Evolutionary conservation across 2,888 invertebrate genomes (phyloP).

Genomic region (Leptura quadrifasciata): DNA sequence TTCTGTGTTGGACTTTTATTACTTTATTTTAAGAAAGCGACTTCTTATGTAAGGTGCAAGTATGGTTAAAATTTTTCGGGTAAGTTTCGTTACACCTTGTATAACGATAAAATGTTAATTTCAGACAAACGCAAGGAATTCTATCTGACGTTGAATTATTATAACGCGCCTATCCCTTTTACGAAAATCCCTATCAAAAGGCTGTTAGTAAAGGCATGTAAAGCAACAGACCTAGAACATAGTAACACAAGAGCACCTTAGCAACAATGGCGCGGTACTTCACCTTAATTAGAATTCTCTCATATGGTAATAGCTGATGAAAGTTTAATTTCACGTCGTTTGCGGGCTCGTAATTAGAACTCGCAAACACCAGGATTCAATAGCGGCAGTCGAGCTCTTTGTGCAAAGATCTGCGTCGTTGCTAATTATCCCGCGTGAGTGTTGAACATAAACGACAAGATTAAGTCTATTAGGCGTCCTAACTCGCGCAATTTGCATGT

Average conservation of each 20-base stretch:
- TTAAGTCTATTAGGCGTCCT: slow-evolving; percentile 74
- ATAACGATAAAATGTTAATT: too few relatives aligned
- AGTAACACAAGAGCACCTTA: slow-evolving; percentile 40
- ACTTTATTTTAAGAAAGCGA: too few relatives aligned
- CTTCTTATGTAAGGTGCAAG: too few relatives aligned
- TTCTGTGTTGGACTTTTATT: too few relatives aligned
- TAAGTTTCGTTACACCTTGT: too few relatives aligned
- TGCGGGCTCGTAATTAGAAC: slow-evolving; percentile 74
- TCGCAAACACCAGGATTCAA: slow-evolving; percentile 72
- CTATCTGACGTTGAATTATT: neutral
- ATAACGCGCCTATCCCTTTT: neutral
- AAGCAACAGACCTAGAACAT: slow-evolving; percentile 28
- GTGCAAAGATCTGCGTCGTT: slow-evolving; percentile 71
- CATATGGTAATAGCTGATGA: slow-evolving; percentile 75
- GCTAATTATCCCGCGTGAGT: slow-evolving; percentile 74
- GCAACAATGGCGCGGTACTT: slow-evolving; percentile 69
- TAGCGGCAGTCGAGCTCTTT: slow-evolving; percentile 67
- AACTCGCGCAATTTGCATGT: slow-evolving; percentile 74
- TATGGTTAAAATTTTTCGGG: too few relatives aligned
- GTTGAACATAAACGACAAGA: slow-evolving; percentile 75
- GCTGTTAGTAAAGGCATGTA: slow-evolving; percentile 33
- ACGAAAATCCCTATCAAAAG: slow-evolving; percentile 36
- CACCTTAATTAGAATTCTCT: slow-evolving; percentile 74
- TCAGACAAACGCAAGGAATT: too few relatives aligned
- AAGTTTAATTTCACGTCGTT: slow-evolving; percentile 74